A percentile compares a stretch with the other conserved stretches of the same genome.
phyloP scores from a whole-genome alignment of 64 coral and sea anemone genomes.

The Dendrophyllia cribrosa region DNA sequence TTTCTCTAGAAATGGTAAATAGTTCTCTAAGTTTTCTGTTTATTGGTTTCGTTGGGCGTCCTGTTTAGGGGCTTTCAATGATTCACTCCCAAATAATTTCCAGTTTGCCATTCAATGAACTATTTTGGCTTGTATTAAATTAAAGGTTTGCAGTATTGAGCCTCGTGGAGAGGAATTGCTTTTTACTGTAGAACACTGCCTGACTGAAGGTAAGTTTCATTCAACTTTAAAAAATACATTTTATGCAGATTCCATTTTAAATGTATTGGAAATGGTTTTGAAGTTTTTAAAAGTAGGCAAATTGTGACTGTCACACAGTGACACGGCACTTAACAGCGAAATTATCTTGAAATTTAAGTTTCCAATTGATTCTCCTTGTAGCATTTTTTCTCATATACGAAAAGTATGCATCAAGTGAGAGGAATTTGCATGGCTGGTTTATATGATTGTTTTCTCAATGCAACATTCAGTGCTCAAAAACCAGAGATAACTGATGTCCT shows the following conservation, averaged over 20 bases:
- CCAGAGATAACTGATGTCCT: too few relatives aligned
- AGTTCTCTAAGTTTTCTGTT: background rate
- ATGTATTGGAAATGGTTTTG: background rate
- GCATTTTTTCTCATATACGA: too few relatives aligned
- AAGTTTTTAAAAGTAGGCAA: background rate
- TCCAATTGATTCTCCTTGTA: too few relatives aligned
- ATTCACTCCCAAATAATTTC: background rate
- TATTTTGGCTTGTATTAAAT: background rate
- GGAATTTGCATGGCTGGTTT: too few relatives aligned
- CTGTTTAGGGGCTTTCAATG: background rate
- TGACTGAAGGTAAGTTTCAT: constrained; percentile 23
- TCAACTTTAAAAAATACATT: background rate
- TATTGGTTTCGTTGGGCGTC: too few relatives aligned
- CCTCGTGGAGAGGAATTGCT: constrained; percentile 58
- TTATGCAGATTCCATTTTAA: background rate
- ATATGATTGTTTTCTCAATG: too few relatives aligned
- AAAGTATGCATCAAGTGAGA: too few relatives aligned
- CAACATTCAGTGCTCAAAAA: too few relatives aligned
- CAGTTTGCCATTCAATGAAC: too few relatives aligned
- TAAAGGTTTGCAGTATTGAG: constrained; percentile 8
- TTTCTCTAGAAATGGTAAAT: constrained; percentile 1
- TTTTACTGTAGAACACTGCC: constrained; percentile 51
- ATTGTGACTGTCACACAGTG: too few relatives aligned
- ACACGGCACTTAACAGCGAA: too few relatives aligned
- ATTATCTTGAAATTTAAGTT: too few relatives aligned